These are phyloP conservation scores for Gymnarchus niloticus DNA, from an alignment of 2,113 vertebrate genomes.

Conservation along the genomic window DNA sequence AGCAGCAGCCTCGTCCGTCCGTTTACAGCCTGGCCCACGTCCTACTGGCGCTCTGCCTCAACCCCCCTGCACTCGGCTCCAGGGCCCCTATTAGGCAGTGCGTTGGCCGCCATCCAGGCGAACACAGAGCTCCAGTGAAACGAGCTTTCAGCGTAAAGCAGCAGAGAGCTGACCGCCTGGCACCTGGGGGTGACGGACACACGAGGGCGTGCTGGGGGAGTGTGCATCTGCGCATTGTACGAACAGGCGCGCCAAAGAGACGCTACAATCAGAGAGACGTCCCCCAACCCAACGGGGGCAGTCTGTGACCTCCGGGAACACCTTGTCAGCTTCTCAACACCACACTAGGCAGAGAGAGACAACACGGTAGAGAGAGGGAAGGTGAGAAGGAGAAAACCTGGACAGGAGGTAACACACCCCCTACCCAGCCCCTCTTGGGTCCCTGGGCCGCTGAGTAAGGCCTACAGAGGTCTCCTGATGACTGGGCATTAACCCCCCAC, in stretches of 20 bases:
- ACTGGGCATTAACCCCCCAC: slow-evolving; percentile 1
- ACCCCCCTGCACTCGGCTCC: slow-evolving; percentile 35
- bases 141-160: neutral
- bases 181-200: neutral
- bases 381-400: neutral
- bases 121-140: slow-evolving; percentile 9
- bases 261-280: neutral
- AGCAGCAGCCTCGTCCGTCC: neutral
- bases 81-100: slow-evolving; percentile 14
- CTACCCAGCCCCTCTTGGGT: neutral
- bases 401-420: neutral
- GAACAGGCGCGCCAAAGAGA: neutral
- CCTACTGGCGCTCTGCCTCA: slow-evolving; percentile 18
- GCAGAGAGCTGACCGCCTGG: slow-evolving; percentile 15
- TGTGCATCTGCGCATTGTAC: neutral
- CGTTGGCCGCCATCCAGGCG: slow-evolving; percentile 12
- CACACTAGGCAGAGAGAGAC: neutral
- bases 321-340: neutral
- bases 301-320: neutral
- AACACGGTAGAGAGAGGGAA: neutral
- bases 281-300: neutral
- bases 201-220: neutral
- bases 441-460: slow-evolving; percentile 9
- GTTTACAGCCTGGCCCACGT: slow-evolving; percentile 29
- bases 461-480: neutral